Evolutionary conservation across 2,113 vertebrate genomes (phyloP), one percentile per base, ranked within the genome.

Genomic region (Anser cygnoides): DNA sequence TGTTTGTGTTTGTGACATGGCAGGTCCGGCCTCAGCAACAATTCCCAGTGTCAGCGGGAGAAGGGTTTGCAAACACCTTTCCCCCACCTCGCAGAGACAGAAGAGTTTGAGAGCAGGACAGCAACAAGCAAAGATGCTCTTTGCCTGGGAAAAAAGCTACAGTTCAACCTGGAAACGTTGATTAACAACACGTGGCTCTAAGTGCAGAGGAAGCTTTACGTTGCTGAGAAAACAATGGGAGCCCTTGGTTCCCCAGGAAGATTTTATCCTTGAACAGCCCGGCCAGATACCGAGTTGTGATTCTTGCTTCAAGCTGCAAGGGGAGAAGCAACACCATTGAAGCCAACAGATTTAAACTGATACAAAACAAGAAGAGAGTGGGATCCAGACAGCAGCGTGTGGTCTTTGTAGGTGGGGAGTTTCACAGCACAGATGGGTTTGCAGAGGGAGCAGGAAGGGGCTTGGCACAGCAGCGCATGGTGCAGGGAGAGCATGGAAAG

Each of bases 341-440:
- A 94, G 59, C 79, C 89, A 95, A 91, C 54, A 82, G 96, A 93
- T 92, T 85, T 77, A 76, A 93, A 92, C 73, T 65, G 86, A 83
- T 55, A 82, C 77, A 94, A 96, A 97, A 85, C 80, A 87, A 89
- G 92, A 59, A 72, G 81, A 82, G 74, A 92, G 84, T 35, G 63
- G 84, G 71, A 94, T 93, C 41, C 81, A 95, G 89, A 94, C 80
- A 94, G 92, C 50, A 33, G 67, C 2, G 35, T 55, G 89, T 72
- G 71, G 84, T 76, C 2, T 0, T n/a, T 49, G 96, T 95, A 91
- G 95, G 92, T 89, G 92, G 87, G 20, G 63, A 95, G 59, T 79
- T 97, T 96, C 92, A 89, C 96, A 91, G 92, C 96, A 96, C 93
- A 96, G 95, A 96, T 95, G 93, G 96, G 39, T 77, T 82, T 92